Base-by-base conservation (phyloP, 2,113 vertebrate genomes). In the Charadrius vociferus region DNA sequence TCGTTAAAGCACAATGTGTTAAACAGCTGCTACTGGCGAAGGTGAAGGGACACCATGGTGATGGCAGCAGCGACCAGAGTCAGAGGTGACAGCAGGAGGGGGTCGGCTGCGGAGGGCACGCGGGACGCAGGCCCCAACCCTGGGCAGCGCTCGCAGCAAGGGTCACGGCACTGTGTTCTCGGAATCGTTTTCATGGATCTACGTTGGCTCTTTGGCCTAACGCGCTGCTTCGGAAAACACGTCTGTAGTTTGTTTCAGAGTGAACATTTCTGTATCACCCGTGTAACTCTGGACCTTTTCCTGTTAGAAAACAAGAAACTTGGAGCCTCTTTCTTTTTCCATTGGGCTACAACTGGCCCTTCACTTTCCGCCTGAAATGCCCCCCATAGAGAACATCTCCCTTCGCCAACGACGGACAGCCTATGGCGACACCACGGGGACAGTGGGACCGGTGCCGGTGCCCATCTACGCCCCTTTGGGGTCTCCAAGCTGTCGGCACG, bases 91-190 rank as follows among this genome's bases (percentile, higher is more conserved):
- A 68, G 14, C 83, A 92, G 86, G 73, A 45, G 62, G 94, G 94
- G 95, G 92, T 96, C 93, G 98, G 82, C 93, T 94, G 97, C 96
- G 96, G 95, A 97, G 97, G 88, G 97, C 95, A 98, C 99, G 98
- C 94, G 98, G 91, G 77, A 93, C 95, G 86, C 49, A 23, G 86
- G 71, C 90, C 94, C 72, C 58, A 93, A 87, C 95, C 95, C 97
- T 43, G 93, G 91, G 97, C 97, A 97, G 95, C 91, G 97, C 97
- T 50, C 19, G 6, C 81, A 62, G 43, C 36, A 43, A 30, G 8
- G 71, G n/a, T 77, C 84, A 86, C 0, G 0, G 53, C 53, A 49
- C 0, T 1, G 6, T 8, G 23, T 17, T 56, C 70, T 59, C 68
- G 8, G 37, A 47, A 22, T 39, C 52, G 50, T 63, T 63, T 36